A percentile compares a stretch with the other conserved stretches of the same genome.
These are phyloP conservation scores for Pterocles gutturalis DNA, from an alignment of 2,113 vertebrate species.

Conservation along the genomic window DNA sequence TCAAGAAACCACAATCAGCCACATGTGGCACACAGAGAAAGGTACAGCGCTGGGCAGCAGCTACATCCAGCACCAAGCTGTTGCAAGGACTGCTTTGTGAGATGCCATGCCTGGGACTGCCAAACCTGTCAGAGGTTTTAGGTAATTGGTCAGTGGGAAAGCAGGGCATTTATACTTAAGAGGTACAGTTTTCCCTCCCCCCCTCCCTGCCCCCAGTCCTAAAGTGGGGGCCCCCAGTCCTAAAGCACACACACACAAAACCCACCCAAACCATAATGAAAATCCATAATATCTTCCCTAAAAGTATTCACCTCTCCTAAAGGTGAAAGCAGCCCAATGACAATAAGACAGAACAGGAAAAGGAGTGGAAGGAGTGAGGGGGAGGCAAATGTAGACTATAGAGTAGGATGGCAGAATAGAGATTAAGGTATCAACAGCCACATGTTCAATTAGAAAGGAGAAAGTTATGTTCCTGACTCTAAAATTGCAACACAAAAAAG, in stretches of 20 bases:
- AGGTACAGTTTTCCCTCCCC: neutral
- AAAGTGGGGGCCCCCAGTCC: neutral
- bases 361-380: neutral
- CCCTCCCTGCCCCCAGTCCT: neutral
- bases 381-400: neutral
- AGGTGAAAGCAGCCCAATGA: neutral
- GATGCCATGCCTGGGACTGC: fast-evolving
- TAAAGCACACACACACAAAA: fast-evolving
- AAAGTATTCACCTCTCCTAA: neutral
- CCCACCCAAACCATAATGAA: neutral
- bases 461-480: neutral
- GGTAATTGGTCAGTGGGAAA: neutral
- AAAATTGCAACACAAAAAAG: neutral
- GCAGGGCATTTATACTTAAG: neutral
- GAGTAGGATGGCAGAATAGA: neutral
- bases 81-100: too few species aligned
- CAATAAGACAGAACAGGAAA: neutral
- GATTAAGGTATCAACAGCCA: neutral
- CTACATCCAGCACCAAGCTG: neutral
- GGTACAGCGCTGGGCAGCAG: fast-evolving
- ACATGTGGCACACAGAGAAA: fast-evolving
- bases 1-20: fast-evolving
- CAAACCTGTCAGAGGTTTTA: neutral
- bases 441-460: neutral
- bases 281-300: neutral